Base-by-base conservation (phyloP, 2,888 invertebrate genomes). In the Eupeodes latifasciatus region DNA sequence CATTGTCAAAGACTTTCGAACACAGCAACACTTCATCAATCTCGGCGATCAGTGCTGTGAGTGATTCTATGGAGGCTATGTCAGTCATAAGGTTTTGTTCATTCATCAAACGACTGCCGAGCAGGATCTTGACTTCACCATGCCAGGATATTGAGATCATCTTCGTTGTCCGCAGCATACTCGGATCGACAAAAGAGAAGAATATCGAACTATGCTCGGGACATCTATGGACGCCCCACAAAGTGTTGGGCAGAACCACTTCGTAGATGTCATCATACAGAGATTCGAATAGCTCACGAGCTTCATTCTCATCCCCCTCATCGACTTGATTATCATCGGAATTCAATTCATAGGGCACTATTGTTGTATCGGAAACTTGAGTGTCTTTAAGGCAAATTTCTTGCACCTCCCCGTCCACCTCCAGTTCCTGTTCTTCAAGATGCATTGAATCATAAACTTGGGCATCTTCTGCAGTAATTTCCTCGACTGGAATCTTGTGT, bases 211-310 rank as follows among this genome's bases (percentile, higher is more conserved):
- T 89, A 16, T 90, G 90, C 10, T 90, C 75, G 11, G 90, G 90
- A 61, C 91, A 91, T 19, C 91, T 90, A 88, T 92, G 91, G 11
- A 91, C 84, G n/a, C 91, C 92, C 91, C 91, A 92, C 0, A 91
- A 53, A 0, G 90, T 90, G 53, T 89, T 91, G 0, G 92, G 92
- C 12, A 91, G 62, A 2, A 85, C 72, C 0, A 92, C 89, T 79
- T 91, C 90, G 67, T 85, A 90, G 0, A 90, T 89, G 16, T 91
- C 90, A 16, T 92, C 91, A 67, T 90, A 91, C 2, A 91, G 57
- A n/a, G 75, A 82, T 10, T 90, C 90, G 75, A 90, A 91, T 36
- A 90, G 85, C 36, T 90, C 76, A 7, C 75, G 79, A 11, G 74
- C 14, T 7, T 88, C 78, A 10, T 16, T 53, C 4, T 79, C 79